These are phyloP conservation scores for Pyrochroa serraticornis DNA, from an alignment of 2,888 invertebrate species.

Conservation along the genomic window DNA sequence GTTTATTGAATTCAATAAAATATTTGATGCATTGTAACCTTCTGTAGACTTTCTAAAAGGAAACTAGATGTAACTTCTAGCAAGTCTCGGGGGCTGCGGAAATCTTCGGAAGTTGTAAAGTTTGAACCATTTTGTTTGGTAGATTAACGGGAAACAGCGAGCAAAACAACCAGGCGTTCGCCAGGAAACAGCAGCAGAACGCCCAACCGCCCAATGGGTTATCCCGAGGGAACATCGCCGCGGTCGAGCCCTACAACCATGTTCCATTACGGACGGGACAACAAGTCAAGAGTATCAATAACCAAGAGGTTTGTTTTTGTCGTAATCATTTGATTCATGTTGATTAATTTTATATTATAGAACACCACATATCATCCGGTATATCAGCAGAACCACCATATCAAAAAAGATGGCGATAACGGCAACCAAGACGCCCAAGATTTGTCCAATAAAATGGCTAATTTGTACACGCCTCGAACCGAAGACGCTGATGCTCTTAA, in stretches of 20 bases:
- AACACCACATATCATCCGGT: conserved; percentile 56
- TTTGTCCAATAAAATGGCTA: conserved; percentile 45
- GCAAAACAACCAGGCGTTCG: conserved; percentile 20
- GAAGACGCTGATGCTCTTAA: conserved; percentile 61
- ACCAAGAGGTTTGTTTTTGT: conserved; percentile 52
- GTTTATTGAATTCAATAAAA: too few relatives aligned
- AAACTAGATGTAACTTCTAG: too few relatives aligned
- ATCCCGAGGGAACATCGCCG: conserved; percentile 81
- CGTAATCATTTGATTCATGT: background rate
- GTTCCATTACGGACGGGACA: conserved; percentile 65
- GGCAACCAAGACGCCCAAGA: conserved; percentile 43
- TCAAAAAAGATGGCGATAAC: conserved; percentile 49
- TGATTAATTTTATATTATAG: conserved; percentile 11
- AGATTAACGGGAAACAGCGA: conserved; percentile 55
- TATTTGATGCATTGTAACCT: too few relatives aligned
- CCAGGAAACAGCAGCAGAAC: conserved; percentile 51
- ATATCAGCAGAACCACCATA: conserved; percentile 53
- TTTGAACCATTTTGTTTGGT: conserved; percentile 8
- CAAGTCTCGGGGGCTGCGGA: too few relatives aligned
- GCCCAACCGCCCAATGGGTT: conserved; percentile 61
- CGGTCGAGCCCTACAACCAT: conserved; percentile 87
- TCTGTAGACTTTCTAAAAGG: too few relatives aligned
- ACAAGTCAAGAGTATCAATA: conserved; percentile 59
- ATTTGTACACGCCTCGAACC: conserved; percentile 34
- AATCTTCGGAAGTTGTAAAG: background rate